Evolutionary conservation across 2,888 invertebrate species (phyloP), one percentile per base, ranked within the genome.

Genomic region (Agrochola lota): DNA sequence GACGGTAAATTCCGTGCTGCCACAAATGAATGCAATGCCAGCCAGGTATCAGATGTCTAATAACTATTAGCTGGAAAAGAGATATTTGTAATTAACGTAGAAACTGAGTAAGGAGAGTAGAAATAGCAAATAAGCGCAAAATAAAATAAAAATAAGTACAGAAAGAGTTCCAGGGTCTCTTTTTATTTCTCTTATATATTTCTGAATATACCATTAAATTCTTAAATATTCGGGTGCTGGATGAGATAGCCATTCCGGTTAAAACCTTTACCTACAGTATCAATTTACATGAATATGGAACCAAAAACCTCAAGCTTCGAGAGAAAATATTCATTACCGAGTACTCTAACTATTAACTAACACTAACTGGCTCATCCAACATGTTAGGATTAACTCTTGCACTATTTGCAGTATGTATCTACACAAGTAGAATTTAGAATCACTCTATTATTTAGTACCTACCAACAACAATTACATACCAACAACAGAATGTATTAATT

Each of bases 11-110:
- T 77, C 40, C 35, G 55, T 67, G 15, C 2, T 12, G 49, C 40
- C 46, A 63, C 40, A 62, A 63, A 75, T 23, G 40, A 57, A 57
- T 57, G 63, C 57, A 81, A 64, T 81, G n/a, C 20, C 8, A 40
- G 23, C 71, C 15, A 30, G 12, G 26, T 79, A 49, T 49, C 57
- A 26, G 40, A 49, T 71, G 7, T 80, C 49, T 30, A 30, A 72
- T 59, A 30, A 35, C 5, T 35, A 17, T 30, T 26, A 35, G 15
- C 17, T 76, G 11, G 20, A 40, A 46, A 26, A 77, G 23, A 26
- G 35, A 26, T 17, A 3, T 77, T 60, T 26, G 11, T 23, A 60
- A 59, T 52, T 30, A 52, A 55, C 15, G 30, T 30, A 67, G 49
- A 52, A 23, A 73, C 40, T 15, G 7, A 40, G 11, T 49, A 26